These are phyloP conservation scores for Brevimyrus niger DNA, from an alignment of 2,113 vertebrate species.

Conservation along the genomic window DNA sequence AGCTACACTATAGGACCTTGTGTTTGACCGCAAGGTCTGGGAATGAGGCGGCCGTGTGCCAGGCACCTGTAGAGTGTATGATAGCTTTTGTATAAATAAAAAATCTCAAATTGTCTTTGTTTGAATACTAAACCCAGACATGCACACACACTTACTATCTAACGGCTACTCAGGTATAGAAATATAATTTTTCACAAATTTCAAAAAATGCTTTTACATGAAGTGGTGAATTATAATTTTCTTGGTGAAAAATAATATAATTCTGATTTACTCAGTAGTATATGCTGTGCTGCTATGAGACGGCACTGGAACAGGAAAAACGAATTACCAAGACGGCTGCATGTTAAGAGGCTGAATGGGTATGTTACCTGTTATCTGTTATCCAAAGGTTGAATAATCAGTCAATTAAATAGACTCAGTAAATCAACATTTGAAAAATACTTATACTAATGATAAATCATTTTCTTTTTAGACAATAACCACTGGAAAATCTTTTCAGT, in stretches of 20 bases:
- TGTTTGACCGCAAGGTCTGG: not conserved
- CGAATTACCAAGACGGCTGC: not conserved
- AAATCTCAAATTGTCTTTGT: not conserved
- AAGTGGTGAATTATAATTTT: not conserved
- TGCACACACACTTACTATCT: not conserved
- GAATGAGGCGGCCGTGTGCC: not conserved
- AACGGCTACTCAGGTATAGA: not conserved
- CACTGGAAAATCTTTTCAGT: not conserved
- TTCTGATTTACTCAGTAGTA: not conserved
- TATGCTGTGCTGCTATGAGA: not conserved
- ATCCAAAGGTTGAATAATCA: not conserved
- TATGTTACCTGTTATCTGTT: not conserved
- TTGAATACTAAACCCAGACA: not conserved
- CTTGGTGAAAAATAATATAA: not conserved
- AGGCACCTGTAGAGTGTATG: not conserved
- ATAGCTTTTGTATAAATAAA: not conserved
- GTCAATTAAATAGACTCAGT: not conserved
- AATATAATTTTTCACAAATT: not conserved
- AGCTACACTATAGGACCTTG: not conserved
- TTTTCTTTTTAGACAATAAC: not conserved
- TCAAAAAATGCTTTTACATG: not conserved
- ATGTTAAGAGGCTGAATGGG: not conserved
- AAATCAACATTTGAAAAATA: not conserved
- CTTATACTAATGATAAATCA: not conserved
- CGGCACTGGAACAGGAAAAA: not conserved